Percentiles rank a stretch among this genome's conserved stretches.
Conservation (phyloP, 1,140 invertebrate species). For the Macrosteles quadrilineatus region DNA sequence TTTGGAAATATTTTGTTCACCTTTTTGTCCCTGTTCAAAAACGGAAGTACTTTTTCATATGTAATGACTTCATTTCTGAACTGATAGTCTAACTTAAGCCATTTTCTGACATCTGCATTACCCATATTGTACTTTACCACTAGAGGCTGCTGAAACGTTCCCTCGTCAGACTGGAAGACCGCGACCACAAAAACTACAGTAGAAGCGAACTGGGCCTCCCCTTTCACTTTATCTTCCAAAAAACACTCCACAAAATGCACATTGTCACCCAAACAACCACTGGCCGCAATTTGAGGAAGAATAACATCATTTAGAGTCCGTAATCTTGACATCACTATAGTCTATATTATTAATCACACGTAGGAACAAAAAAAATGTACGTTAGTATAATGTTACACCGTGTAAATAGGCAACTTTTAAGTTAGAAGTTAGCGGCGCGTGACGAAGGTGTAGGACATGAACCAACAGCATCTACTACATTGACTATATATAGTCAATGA, state of each 20-base stretch:
- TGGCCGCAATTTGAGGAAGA: background rate
- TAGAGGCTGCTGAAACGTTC: background rate
- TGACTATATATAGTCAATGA: no score
- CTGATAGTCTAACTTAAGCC: slow-evolving; percentile 3
- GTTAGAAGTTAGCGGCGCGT: no score
- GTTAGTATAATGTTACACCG: no score
- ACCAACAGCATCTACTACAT: no score
- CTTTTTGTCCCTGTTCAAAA: background rate
- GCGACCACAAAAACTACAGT: background rate
- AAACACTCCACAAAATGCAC: slow-evolving; percentile 3
- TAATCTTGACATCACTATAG: background rate
- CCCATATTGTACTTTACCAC: slow-evolving; percentile 8
- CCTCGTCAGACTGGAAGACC: background rate
- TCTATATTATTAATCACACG: no score
- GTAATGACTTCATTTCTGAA: slow-evolving; percentile 37
- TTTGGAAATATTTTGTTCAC: slow-evolving; percentile 25
- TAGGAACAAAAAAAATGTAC: no score
- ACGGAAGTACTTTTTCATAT: slow-evolving; percentile 37
- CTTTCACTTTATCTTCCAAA: background rate
- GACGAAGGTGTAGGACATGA: no score
- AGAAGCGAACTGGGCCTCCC: slow-evolving; percentile 7
- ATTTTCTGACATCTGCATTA: background rate
- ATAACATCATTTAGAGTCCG: background rate
- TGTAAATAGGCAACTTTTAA: no score
- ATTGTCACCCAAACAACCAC: background rate